Base-by-base conservation (phyloP, 2,113 vertebrate genomes). In the Naja naja region DNA sequence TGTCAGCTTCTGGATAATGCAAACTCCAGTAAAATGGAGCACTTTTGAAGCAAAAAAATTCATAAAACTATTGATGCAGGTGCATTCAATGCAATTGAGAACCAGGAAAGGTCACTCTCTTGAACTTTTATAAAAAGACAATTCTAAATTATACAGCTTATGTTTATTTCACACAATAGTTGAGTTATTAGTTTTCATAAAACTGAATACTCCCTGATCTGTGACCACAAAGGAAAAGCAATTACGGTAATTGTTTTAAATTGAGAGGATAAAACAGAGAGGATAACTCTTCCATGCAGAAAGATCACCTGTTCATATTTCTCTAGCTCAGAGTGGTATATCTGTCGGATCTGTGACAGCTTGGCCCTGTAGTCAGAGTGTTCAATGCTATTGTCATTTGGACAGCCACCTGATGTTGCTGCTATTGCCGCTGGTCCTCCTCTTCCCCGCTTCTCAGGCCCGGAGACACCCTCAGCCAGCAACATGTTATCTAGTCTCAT, bases 331-430 rank as follows among this genome's bases (percentile, higher is more conserved):
- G 98, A 98, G 98, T 98, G 98, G 97, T 99, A 98, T 95, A 98
- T 98, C 98, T 98, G 98, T 94, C 98, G 98, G 96, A 98, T 98
- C 97, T 98, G 98, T 92, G 98, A 98, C 85, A 99, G 98, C 97
- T 98, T 98, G 97, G 98, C 98, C 97, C 98, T 98, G 98, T 98
- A 99, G 98, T 99, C 98, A 9, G 98, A 99, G 97, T 98, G 98
- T 93, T 99, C 99, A 95, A 98, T 98, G 97, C 98, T 98, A 97
- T 98, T 98, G 96, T 99, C 98, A 85, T 98, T 98, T 49, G 98
- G 98, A 89, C 98, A 98, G 95, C 98, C 99, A 92, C 98, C 98
- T 54, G 98, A 98, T 25, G 98, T 98, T 34, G 98, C 98, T n/a
- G 98, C 98, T 8, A 97, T 98, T 0, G 98, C 98, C 0, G 98